Evolutionary conservation across 2,888 invertebrate species (phyloP).

Genomic region (Diarsia dahlii): DNA sequence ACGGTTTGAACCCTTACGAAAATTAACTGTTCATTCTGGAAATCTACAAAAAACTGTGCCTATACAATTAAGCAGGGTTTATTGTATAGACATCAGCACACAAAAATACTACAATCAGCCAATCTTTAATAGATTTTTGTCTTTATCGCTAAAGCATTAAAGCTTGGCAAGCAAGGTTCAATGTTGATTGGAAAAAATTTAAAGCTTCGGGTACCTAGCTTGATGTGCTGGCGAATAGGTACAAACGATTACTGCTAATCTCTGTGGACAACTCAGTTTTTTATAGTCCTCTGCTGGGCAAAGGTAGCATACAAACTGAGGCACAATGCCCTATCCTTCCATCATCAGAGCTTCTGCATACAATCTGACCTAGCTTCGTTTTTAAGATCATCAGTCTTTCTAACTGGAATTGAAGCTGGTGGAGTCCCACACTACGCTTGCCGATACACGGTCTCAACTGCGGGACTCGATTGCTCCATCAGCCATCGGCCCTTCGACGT

Average conservation of each 20-base stretch:
- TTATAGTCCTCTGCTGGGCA: not conserved
- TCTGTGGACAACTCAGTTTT: not conserved
- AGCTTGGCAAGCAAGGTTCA: too few relatives aligned
- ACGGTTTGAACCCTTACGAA: conserved; percentile 46
- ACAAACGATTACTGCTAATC: not conserved
- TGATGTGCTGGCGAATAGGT: too few relatives aligned
- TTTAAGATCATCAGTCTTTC: not conserved
- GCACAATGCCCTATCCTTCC: not conserved
- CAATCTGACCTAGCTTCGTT: too few relatives aligned
- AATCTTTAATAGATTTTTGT: too few relatives aligned
- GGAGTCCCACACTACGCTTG: too few relatives aligned
- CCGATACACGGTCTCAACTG: not conserved
- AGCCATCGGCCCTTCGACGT: not conserved
- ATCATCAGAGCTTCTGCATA: too few relatives aligned
- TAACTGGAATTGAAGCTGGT: not conserved
- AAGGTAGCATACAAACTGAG: not conserved
- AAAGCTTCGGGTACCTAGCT: too few relatives aligned
- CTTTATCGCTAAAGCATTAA: too few relatives aligned
- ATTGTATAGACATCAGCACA: not conserved
- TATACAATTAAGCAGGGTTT: not conserved
- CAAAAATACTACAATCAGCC: too few relatives aligned
- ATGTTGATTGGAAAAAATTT: too few relatives aligned
- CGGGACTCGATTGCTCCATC: not conserved
- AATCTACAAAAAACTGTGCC: not conserved
- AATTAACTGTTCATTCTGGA: conserved; percentile 36